Evolutionary conservation across 2,113 vertebrate species (phyloP).

Genomic region (Terrapene triunguis): DNA sequence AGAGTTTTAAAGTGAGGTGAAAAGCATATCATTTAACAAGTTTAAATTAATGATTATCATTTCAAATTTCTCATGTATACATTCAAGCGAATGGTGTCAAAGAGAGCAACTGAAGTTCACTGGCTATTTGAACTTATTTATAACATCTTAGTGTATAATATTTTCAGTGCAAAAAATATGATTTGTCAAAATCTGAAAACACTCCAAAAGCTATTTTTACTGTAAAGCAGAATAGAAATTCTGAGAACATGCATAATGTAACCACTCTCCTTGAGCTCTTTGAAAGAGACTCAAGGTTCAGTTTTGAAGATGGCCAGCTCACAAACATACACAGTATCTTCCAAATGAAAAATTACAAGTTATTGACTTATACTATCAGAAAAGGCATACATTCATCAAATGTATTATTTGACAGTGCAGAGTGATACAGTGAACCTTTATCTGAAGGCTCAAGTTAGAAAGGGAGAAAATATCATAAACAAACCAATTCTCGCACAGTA

Average conservation of each 20-base stretch:
- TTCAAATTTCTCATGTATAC: background rate
- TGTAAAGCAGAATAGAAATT: background rate
- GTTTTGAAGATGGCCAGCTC: background rate
- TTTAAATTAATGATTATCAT: background rate
- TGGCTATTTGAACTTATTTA: background rate
- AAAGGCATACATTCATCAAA: background rate
- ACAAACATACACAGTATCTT: background rate
- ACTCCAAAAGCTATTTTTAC: background rate
- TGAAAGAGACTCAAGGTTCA: background rate
- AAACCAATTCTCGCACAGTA: accelerated
- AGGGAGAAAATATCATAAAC: background rate
- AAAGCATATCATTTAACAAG: too few relatives aligned
- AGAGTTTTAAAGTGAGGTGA: accelerated
- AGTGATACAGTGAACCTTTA: background rate
- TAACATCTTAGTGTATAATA: background rate
- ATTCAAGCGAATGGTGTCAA: background rate
- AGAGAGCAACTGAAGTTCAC: background rate
- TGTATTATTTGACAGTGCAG: background rate
- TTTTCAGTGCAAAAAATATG: background rate
- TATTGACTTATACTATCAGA: background rate
- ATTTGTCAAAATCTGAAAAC: background rate
- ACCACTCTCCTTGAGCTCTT: background rate
- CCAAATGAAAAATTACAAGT: conserved; percentile 1
- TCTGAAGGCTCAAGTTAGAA: background rate
- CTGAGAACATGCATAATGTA: background rate